These are phyloP conservation scores for Lanius collurio DNA, from an alignment of 2,113 vertebrate species.

Conservation along the genomic window DNA sequence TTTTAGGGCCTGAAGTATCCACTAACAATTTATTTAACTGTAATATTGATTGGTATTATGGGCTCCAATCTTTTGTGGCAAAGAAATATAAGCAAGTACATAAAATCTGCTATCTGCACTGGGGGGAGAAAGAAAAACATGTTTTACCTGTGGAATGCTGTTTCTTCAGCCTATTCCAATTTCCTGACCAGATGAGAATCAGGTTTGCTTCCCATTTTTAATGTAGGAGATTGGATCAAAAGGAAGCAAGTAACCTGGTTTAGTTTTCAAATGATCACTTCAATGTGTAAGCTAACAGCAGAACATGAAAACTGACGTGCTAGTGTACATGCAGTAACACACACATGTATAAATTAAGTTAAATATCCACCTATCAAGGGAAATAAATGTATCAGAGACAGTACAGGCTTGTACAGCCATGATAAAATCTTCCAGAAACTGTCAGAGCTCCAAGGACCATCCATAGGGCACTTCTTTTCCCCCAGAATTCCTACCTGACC, in stretches of 20 bases:
- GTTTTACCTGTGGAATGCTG: not conserved
- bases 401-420: not conserved
- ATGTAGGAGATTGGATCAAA: not conserved
- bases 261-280: not conserved
- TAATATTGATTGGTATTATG: not conserved
- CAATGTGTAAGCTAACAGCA: not conserved
- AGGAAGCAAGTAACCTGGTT: not conserved
- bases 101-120: not conserved
- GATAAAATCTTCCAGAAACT: not conserved
- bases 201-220: not conserved
- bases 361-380: not conserved
- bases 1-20: not conserved
- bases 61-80: not conserved
- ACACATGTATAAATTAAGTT: not conserved
- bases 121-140: rapidly evolving
- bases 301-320: not conserved
- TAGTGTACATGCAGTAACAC: not conserved
- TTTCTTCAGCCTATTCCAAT: not conserved
- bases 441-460: not conserved
- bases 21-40: not conserved
- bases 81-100: not conserved
- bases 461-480: not conserved
- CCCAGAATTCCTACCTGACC: not conserved
- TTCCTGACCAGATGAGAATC: not conserved
- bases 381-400: not conserved